Evolutionary conservation across 1,140 invertebrate genomes (phyloP).

Genomic region (Protaetia brevitarsis): DNA sequence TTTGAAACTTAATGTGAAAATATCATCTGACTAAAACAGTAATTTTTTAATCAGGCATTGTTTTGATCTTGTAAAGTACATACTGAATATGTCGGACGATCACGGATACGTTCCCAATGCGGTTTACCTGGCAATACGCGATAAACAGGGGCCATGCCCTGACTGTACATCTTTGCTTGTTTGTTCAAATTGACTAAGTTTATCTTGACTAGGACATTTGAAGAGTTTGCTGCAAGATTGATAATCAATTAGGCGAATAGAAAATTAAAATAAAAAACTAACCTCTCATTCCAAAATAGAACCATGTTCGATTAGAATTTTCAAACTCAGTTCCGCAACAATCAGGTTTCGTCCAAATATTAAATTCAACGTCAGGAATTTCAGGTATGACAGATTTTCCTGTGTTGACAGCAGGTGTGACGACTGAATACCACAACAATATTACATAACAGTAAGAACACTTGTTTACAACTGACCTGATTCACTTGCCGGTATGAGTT

Average conservation of each 20-base stretch:
- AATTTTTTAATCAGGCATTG: constrained; percentile 21
- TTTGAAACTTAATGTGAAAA: constrained; percentile 78
- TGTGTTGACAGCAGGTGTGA: constrained; percentile 19
- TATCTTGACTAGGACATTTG: constrained; percentile 63
- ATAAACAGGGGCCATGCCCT: constrained; percentile 85
- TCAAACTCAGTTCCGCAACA: constrained; percentile 85
- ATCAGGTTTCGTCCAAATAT: constrained; percentile 88
- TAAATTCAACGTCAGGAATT: constrained; percentile 74
- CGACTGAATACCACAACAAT: background rate
- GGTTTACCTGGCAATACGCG: constrained; percentile 64
- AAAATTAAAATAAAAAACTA: constrained; percentile 13
- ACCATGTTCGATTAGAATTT: constrained; percentile 91
- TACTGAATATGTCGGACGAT: constrained; percentile 63
- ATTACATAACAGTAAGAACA: background rate
- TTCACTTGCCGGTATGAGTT: constrained; percentile 55
- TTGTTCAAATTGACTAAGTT: constrained; percentile 87
- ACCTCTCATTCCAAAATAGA: constrained; percentile 80
- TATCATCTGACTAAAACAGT: constrained; percentile 61
- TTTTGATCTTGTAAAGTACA: background rate
- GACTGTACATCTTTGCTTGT: constrained; percentile 86
- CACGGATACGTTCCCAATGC: constrained; percentile 77
- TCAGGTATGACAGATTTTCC: constrained; percentile 45
- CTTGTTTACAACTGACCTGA: constrained; percentile 36
- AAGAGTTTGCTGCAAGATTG: constrained; percentile 51
- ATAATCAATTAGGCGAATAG: background rate